A percentile compares a stretch with the other conserved stretches of the same genome.
phyloP scores from a whole-genome alignment of 1,140 invertebrate species.

The Procambarus virginalis region DNA sequence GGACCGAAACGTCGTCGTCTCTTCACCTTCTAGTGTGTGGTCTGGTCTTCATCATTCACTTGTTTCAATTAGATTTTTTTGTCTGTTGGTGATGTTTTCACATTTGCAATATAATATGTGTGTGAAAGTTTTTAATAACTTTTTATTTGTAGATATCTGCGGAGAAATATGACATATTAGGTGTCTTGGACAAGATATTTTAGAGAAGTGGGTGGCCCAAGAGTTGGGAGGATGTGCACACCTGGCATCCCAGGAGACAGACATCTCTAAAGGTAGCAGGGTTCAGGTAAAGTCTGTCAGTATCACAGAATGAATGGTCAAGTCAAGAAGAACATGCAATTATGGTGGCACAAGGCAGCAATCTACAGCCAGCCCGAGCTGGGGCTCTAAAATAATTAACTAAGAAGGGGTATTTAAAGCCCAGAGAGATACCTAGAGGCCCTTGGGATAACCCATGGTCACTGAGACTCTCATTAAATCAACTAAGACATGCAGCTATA shows the following conservation, averaged over 20 bases:
- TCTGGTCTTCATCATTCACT: no score
- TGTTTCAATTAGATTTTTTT: no score
- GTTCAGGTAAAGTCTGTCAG: not conserved
- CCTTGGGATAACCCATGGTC: conserved; percentile 16
- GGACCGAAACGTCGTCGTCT: no score
- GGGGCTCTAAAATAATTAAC: conserved; percentile 36
- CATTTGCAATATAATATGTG: no score
- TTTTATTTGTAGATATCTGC: not conserved
- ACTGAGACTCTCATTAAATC: conserved; percentile 10
- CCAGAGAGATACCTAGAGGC: conserved; percentile 23
- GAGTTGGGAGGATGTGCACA: not conserved
- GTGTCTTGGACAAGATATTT: not conserved
- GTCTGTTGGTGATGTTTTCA: no score
- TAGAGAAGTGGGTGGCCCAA: not conserved
- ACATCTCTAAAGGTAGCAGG: conserved; percentile 6
- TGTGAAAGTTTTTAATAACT: not conserved
- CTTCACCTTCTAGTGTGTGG: no score
- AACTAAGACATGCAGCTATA: conserved; percentile 58
- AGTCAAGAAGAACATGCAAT: conserved; percentile 53
- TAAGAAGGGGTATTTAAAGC: conserved; percentile 15
- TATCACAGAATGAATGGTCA: conserved; percentile 20
- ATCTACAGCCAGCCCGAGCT: conserved; percentile 28
- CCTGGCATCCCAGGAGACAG: not conserved
- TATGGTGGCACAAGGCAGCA: conserved; percentile 46
- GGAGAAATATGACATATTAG: not conserved